phyloP scores from a whole-genome alignment of 1,140 invertebrate species.

The Lepidurus couesii region DNA sequence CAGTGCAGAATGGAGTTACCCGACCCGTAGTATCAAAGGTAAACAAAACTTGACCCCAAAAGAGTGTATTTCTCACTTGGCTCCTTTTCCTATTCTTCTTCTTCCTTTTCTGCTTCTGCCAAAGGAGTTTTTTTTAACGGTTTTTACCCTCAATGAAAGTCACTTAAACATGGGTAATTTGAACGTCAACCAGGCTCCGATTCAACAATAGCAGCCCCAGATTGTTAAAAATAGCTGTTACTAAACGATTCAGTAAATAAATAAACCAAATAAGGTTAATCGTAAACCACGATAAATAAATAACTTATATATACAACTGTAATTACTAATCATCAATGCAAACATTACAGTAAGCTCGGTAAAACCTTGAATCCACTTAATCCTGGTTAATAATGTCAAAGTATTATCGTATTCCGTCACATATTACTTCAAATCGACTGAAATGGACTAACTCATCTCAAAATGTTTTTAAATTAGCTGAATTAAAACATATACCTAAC shows the following conservation, averaged over 20 bases:
- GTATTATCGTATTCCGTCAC: no score
- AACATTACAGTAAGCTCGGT: not conserved
- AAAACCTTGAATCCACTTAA: not conserved
- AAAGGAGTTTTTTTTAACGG: not conserved
- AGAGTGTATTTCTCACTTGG: not conserved
- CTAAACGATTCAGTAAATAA: no score
- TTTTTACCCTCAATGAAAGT: not conserved
- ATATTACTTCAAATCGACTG: no score
- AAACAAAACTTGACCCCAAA: not conserved
- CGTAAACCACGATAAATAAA: no score
- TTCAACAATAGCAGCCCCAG: not conserved
- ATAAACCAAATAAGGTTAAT: no score
- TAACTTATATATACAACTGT: no score
- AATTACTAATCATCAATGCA: not conserved
- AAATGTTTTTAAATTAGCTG: no score
- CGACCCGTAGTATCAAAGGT: not conserved
- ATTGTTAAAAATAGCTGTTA: no score
- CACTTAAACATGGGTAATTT: constrained; percentile 8
- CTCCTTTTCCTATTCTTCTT: not conserved
- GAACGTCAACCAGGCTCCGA: not conserved
- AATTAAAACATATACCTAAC: no score
- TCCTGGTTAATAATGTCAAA: not conserved
- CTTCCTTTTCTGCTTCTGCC: not conserved
- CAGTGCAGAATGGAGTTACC: constrained; percentile 2
- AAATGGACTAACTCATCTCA: no score